Percentiles rank a stretch among this genome's conserved stretches.
These are phyloP conservation scores for Ceratina calcarata DNA, from an alignment of 1,140 invertebrate species.

Conservation along the genomic window DNA sequence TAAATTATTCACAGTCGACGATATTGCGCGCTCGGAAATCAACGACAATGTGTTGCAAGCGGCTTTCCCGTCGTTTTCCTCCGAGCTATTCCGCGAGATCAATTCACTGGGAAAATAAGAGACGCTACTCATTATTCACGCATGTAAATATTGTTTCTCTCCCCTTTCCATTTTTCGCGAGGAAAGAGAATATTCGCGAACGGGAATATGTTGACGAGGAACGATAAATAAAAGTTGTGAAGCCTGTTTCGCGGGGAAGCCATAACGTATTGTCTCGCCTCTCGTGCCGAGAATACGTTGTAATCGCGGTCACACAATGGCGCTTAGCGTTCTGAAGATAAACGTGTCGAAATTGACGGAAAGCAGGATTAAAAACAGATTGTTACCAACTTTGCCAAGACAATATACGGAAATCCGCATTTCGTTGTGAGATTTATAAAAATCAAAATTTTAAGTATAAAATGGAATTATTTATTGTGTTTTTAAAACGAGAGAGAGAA, in stretches of 20 bases:
- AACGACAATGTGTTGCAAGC: constrained; percentile 3
- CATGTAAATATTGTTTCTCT: constrained; percentile 41
- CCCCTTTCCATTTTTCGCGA: not conserved
- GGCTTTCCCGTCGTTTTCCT: not conserved
- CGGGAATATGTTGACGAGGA: not conserved
- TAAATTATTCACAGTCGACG: not conserved
- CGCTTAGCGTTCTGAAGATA: not conserved
- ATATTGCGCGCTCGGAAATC: not conserved
- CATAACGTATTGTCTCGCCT: constrained; percentile 13
- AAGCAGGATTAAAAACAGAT: too few relatives aligned
- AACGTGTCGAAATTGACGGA: too few relatives aligned
- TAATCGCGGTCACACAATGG: constrained; percentile 3
- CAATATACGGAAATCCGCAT: not conserved
- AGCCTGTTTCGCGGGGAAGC: not conserved
- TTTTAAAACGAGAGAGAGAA: not conserved
- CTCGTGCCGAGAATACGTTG: not conserved
- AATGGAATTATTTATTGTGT: not conserved
- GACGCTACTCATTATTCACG: constrained; percentile 28
- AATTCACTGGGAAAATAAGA: constrained; percentile 23
- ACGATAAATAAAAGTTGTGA: constrained; percentile 43
- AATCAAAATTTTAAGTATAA: too few relatives aligned
- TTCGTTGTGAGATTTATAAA: not conserved
- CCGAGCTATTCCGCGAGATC: not conserved
- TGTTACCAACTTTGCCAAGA: too few relatives aligned
- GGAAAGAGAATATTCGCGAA: not conserved